Conservation (phyloP, 2,888 invertebrate species). For the Nowickia ferox region DNA sequence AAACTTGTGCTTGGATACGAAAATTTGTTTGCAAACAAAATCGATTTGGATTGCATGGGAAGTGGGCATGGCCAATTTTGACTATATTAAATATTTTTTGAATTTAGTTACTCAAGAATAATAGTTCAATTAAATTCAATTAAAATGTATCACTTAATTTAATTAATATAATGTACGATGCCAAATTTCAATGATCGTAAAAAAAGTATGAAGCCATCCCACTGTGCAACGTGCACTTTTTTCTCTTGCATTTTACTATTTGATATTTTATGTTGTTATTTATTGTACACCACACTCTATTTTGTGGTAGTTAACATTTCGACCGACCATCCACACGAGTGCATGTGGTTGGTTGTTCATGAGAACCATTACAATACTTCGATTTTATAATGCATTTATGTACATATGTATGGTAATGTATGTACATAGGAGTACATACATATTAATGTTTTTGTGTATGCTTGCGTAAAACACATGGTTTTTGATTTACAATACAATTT, state of each 20-base stretch:
- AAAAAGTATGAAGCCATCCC: too few species aligned
- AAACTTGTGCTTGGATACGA: too few species aligned
- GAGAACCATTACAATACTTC: conserved; percentile 23
- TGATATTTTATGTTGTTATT: conserved; percentile 18
- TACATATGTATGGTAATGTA: not conserved
- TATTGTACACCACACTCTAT: not conserved
- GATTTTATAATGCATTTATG: conserved; percentile 18
- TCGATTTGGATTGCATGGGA: too few species aligned
- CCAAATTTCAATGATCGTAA: too few species aligned
- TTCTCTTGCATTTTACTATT: not conserved
- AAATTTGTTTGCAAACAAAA: too few species aligned
- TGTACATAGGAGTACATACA: not conserved
- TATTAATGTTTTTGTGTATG: not conserved
- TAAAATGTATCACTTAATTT: too few species aligned
- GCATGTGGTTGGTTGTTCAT: not conserved
- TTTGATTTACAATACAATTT: conserved; percentile 17
- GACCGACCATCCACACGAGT: too few species aligned
- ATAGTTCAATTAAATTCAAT: too few species aligned
- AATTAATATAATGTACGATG: too few species aligned
- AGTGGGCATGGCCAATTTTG: too few species aligned
- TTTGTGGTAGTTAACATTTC: conserved; percentile 30
- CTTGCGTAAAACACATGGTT: not conserved
- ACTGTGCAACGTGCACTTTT: not conserved
- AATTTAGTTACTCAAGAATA: too few species aligned
- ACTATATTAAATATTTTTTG: too few species aligned